Conservation (phyloP, 2,888 invertebrate species). For the Stenodema calcarata region DNA sequence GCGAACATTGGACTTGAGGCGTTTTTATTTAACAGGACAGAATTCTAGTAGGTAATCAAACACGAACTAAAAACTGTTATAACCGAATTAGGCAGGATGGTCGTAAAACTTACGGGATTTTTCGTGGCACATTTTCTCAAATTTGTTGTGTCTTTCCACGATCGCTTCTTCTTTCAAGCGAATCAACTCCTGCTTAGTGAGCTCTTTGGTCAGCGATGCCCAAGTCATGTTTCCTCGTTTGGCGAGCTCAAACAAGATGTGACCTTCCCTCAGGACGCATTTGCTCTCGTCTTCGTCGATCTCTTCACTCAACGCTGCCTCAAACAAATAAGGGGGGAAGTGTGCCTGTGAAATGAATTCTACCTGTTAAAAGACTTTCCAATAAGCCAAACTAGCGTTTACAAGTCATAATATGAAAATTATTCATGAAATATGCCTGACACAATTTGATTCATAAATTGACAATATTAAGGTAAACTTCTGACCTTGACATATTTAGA, state of each 20-base stretch:
- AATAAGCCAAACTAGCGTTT: too few species aligned
- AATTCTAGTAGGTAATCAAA: too few species aligned
- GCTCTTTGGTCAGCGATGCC: slow-evolving; percentile 66
- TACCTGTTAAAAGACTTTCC: too few species aligned
- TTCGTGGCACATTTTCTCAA: slow-evolving; percentile 66
- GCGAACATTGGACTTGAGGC: too few species aligned
- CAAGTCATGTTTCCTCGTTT: slow-evolving; percentile 69
- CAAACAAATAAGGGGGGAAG: slow-evolving; percentile 76
- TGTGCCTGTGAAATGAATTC: slow-evolving; percentile 65
- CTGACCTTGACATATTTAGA: slow-evolving; percentile 73
- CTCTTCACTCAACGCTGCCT: slow-evolving; percentile 69
- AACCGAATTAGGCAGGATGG: too few species aligned
- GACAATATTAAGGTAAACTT: background rate
- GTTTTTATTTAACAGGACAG: too few species aligned
- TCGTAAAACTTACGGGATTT: slow-evolving; percentile 56
- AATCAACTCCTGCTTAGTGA: slow-evolving; percentile 68
- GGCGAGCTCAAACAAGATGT: slow-evolving; percentile 67
- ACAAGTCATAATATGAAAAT: too few species aligned
- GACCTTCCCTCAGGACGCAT: slow-evolving; percentile 69
- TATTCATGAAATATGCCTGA: too few species aligned
- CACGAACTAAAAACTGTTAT: too few species aligned
- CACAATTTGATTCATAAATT: too few species aligned
- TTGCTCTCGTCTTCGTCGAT: slow-evolving; percentile 71
- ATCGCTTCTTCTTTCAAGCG: slow-evolving; percentile 67
- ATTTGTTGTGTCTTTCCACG: slow-evolving; percentile 66